Percentiles rank a stretch among this genome's conserved stretches.
These are phyloP conservation scores for Apistogramma diplotaenia DNA, from an alignment of 2,113 vertebrate genomes.

Conservation along the genomic window DNA sequence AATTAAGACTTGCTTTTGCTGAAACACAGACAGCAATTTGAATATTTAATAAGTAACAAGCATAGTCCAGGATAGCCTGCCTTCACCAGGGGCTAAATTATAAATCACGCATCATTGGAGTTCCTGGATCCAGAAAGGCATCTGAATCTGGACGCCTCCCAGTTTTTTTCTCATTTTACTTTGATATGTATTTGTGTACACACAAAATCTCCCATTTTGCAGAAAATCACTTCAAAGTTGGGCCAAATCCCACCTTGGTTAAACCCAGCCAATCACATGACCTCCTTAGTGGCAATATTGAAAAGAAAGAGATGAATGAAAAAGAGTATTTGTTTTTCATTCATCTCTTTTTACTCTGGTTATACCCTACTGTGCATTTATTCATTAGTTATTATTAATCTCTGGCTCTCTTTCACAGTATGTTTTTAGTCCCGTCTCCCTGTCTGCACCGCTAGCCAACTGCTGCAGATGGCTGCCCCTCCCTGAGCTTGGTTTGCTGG, in stretches of 20 bases:
- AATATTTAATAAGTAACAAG: too few relatives aligned
- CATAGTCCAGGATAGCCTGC: too few relatives aligned
- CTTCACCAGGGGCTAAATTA: neutral
- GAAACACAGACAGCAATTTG: neutral
- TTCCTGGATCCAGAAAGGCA: neutral
- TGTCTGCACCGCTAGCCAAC: too few relatives aligned
- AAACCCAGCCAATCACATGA: neutral
- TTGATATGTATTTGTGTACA: neutral
- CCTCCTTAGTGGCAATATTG: neutral
- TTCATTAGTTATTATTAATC: too few relatives aligned
- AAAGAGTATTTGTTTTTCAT: too few relatives aligned
- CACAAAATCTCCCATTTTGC: neutral
- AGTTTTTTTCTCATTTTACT: neutral
- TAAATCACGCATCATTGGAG: neutral
- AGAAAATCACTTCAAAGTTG: neutral
- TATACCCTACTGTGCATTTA: too few relatives aligned
- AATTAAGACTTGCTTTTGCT: neutral
- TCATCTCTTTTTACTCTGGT: too few relatives aligned
- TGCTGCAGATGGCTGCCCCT: too few relatives aligned
- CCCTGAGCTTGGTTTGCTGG: too few relatives aligned
- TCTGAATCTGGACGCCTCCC: neutral
- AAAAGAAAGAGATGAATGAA: neutral
- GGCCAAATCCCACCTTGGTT: neutral
- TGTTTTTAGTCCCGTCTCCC: too few relatives aligned
- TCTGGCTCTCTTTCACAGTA: too few relatives aligned